Conservation (phyloP, 2,888 invertebrate genomes). For the Scrobipalpa costella region DNA sequence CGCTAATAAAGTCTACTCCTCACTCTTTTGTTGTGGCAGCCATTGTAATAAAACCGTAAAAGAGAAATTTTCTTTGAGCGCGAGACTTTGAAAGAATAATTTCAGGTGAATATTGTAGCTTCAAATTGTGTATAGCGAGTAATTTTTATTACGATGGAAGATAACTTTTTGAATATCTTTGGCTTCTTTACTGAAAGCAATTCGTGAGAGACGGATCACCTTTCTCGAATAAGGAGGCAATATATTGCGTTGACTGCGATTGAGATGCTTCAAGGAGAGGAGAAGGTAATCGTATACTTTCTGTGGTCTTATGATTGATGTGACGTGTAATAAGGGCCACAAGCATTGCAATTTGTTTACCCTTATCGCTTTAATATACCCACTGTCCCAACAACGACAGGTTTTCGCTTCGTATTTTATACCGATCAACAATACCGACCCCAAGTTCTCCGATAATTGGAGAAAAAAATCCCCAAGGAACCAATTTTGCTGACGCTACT, state of each 20-base stretch:
- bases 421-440: conserved; percentile 70
- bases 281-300: conserved; percentile 61
- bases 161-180: background rate
- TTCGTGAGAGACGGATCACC: conserved; percentile 41
- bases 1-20: conserved; percentile 66
- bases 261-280: conserved; percentile 45
- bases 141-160: conserved; percentile 9
- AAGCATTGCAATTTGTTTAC: conserved; percentile 80
- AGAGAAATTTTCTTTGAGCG: conserved; percentile 24
- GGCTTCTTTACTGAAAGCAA: conserved; percentile 32
- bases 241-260: conserved; percentile 38
- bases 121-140: conserved; percentile 9
- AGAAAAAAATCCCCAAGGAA: conserved; percentile 71
- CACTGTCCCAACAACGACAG: conserved; percentile 56
- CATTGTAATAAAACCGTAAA: conserved; percentile 22
- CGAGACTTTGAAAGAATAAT: conserved; percentile 8
- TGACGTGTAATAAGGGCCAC: conserved; percentile 77
- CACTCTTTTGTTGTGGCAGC: conserved; percentile 44
- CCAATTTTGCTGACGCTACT: conserved; percentile 68
- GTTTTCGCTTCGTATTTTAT: conserved; percentile 70
- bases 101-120: conserved; percentile 21
- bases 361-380: conserved; percentile 73
- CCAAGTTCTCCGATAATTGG: conserved; percentile 69
- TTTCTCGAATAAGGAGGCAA: conserved; percentile 40
- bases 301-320: conserved; percentile 76